These are phyloP conservation scores for Scortum barcoo DNA, from an alignment of 2,113 vertebrate species.

Conservation along the genomic window DNA sequence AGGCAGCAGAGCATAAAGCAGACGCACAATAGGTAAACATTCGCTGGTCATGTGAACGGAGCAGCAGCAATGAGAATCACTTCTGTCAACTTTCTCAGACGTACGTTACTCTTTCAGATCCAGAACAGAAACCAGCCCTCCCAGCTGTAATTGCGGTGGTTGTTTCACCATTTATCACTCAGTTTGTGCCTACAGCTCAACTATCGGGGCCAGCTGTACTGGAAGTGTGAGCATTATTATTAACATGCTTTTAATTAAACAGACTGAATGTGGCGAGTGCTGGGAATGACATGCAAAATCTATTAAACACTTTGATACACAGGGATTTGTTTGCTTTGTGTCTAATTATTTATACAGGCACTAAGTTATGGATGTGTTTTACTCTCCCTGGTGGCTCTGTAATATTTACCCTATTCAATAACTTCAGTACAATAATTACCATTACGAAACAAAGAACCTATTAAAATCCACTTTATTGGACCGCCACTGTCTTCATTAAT, in stretches of 20 bases:
- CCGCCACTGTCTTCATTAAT: constrained; percentile 3
- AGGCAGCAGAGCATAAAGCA: constrained; percentile 67
- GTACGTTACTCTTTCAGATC: constrained; percentile 44
- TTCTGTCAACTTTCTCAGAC: constrained; percentile 73
- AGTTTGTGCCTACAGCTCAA: constrained; percentile 1
- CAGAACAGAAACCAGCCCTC: constrained; percentile 47
- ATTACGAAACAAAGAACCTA: constrained; percentile 14
- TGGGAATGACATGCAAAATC: constrained; percentile 13
- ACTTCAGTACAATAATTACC: neutral
- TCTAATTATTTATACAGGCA: constrained; percentile 12
- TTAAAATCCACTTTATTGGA: constrained; percentile 20
- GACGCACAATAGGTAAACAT: constrained; percentile 73
- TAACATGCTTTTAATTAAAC: constrained; percentile 12
- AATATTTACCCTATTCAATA: constrained; percentile 20
- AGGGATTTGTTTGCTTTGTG: constrained; percentile 7
- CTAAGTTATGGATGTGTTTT: constrained; percentile 3
- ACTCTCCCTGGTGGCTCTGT: neutral
- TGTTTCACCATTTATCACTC: constrained; percentile 26
- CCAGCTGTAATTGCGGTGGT: constrained; percentile 33
- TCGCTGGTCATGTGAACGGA: constrained; percentile 68
- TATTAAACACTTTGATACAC: constrained; percentile 5
- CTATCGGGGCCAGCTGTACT: neutral
- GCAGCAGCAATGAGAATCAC: constrained; percentile 55
- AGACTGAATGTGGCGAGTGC: neutral
- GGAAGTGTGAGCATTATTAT: neutral